Percentiles rank a stretch among this genome's conserved stretches.
Evolutionary conservation across 2,888 invertebrate species (phyloP).

Genomic region (Selenia dentaria): DNA sequence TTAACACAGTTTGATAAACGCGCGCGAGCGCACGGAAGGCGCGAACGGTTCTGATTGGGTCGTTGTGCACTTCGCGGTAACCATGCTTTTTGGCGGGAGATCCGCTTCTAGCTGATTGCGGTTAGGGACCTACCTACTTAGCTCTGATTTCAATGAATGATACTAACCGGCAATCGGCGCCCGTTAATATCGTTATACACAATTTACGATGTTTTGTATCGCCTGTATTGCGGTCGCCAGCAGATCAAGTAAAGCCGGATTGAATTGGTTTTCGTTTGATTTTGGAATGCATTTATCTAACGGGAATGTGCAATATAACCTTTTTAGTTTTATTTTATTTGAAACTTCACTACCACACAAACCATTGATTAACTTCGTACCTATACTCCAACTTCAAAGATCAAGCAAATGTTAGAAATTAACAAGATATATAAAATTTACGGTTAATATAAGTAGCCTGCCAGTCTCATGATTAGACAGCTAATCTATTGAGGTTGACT

Average conservation of each 20-base stretch:
- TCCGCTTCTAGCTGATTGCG: constrained; percentile 48
- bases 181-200: too few relatives aligned
- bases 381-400: too few relatives aligned
- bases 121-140: constrained; percentile 28
- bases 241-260: background rate
- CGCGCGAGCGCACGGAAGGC: constrained; percentile 68
- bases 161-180: constrained; percentile 12
- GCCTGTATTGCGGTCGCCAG: constrained; percentile 1
- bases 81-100: constrained; percentile 66
- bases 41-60: constrained; percentile 75
- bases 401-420: too few relatives aligned
- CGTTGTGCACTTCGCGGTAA: constrained; percentile 41
- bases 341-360: too few relatives aligned
- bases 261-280: background rate
- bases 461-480: too few relatives aligned
- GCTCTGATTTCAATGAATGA: constrained; percentile 27
- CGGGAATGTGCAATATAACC: too few relatives aligned
- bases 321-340: too few relatives aligned
- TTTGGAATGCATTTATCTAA: too few relatives aligned
- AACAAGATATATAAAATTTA: too few relatives aligned
- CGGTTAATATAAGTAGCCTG: too few relatives aligned
- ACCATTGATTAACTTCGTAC: too few relatives aligned
- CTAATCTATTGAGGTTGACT: too few relatives aligned
- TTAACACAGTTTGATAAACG: constrained; percentile 71
- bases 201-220: constrained; percentile 35